phyloP scores from a whole-genome alignment of 2,888 invertebrate species.

The Cryptocheilus praepositus region DNA sequence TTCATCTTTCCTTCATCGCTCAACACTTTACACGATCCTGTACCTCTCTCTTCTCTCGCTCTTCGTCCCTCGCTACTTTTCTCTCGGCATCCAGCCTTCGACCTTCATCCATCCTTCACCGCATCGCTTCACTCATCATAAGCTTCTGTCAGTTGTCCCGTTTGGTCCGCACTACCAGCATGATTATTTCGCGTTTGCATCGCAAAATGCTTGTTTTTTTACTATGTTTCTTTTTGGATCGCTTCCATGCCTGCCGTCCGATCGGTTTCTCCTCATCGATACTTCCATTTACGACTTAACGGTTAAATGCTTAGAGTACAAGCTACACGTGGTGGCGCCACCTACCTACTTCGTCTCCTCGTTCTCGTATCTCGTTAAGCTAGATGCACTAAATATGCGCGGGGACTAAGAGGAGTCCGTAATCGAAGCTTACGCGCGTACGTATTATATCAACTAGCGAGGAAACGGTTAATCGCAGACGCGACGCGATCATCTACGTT shows the following conservation, averaged over 20 bases:
- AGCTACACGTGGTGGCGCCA: conserved; percentile 21
- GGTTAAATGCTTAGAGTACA: conserved; percentile 35
- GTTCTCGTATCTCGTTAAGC: background rate
- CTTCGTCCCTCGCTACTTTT: conserved; percentile 22
- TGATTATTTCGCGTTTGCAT: conserved; percentile 62
- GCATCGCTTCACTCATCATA: conserved; percentile 35
- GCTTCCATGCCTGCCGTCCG: conserved; percentile 71
- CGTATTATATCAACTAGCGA: conserved; percentile 4
- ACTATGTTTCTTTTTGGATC: conserved; percentile 61
- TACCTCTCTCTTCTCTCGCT: conserved; percentile 2
- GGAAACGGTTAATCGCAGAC: conserved; percentile 1
- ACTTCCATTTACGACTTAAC: conserved; percentile 34
- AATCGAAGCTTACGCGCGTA: no score
- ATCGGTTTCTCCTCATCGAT: conserved; percentile 60
- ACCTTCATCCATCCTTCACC: conserved; percentile 6
- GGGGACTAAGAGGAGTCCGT: no score
- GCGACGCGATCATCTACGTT: conserved; percentile 32
- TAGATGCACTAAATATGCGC: no score
- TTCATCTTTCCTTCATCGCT: conserved; percentile 6
- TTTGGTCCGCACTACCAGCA: conserved; percentile 74
- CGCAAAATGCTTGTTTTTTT: conserved; percentile 64
- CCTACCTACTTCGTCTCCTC: background rate
- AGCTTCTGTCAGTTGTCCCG: conserved; percentile 67
- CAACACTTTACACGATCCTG: background rate
- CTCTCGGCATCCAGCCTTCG: background rate